Evolutionary conservation across 2,113 vertebrate species (phyloP), one percentile per base, ranked within the genome.

Genomic region (Phaethon lepturus): DNA sequence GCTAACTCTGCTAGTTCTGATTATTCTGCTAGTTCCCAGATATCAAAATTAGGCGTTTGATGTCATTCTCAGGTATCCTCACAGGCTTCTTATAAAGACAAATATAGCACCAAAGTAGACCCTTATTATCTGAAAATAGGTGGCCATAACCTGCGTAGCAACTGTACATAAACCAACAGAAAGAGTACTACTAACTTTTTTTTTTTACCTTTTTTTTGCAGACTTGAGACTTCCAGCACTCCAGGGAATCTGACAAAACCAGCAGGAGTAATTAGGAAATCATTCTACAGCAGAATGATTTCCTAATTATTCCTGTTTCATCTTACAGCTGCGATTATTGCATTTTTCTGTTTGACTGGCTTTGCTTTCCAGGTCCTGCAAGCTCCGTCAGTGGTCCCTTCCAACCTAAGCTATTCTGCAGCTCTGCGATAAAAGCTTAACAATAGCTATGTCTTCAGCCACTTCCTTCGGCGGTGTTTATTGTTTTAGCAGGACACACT

Each of bases 231-330:
- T 90, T 82, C 7, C 45, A 90, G 62, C 62, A 35, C 74, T 52
- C 49, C 53, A n/a, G 50, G 68, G 71, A 90, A 66, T 49, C 53
- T 69, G 63, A 58, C 26, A 73, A 79, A 90, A 76, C 3, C 87
- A 89, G 63, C 38, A 84, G 92, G 73, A 93, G 31, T 55, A 84
- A 94, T 94, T 81, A 89, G 80, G 45, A 67, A 84, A 35, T 66
- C 11, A 28, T 77, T 91, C 20, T 77, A 72, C 67, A 40, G 3
- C 29, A 55, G 78, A 85, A 49, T 29, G 73, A 25, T 67, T 82
- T 88, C 73, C 81, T 82, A 78, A 89, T 82, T 90, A 44, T 14
- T 71, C 35, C 60, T n/a, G 6, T 53, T 94, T 66, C 42, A 38
- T 53, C 60, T 80, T 55, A 53, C n/a, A 68, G 50, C 68, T 78